Evolutionary conservation across 2,113 vertebrate species (phyloP).

Genomic region (Oreotragus oreotragus): DNA sequence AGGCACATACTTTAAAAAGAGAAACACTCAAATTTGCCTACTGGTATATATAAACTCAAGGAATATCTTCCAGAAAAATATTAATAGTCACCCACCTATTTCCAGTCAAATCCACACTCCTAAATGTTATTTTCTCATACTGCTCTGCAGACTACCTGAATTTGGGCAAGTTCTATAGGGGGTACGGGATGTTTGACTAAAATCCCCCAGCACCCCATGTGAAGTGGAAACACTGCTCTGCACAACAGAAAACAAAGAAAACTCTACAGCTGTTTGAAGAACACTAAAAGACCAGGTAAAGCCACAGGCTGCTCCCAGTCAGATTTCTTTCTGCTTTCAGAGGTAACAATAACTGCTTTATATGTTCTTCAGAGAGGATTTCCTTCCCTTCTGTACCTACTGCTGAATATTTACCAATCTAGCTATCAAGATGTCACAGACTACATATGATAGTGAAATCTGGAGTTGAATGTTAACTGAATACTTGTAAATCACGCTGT

Average conservation of each 20-base stretch:
- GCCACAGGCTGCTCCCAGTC: neutral
- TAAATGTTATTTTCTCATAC: slow-evolving; percentile 1
- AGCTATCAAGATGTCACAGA: neutral
- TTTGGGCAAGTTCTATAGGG: neutral
- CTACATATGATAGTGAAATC: neutral
- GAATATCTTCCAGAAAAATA: neutral
- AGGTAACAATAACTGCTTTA: neutral
- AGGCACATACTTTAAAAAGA: neutral
- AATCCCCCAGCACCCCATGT: neutral
- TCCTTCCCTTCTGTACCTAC: neutral
- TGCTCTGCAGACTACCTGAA: neutral
- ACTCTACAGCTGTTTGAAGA: neutral
- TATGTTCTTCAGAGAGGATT: neutral
- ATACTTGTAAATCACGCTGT: neutral
- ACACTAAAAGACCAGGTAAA: neutral
- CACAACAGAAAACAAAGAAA: neutral
- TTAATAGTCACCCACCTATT: neutral
- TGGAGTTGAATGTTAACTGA: neutral
- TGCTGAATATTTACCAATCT: neutral
- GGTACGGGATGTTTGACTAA: neutral
- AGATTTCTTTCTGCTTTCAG: neutral
- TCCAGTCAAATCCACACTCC: neutral
- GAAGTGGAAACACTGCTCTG: neutral
- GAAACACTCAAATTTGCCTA: neutral
- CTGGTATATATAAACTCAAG: neutral